Conservation (phyloP, 2,888 invertebrate species). For the Eudasyphora cyanicolor region DNA sequence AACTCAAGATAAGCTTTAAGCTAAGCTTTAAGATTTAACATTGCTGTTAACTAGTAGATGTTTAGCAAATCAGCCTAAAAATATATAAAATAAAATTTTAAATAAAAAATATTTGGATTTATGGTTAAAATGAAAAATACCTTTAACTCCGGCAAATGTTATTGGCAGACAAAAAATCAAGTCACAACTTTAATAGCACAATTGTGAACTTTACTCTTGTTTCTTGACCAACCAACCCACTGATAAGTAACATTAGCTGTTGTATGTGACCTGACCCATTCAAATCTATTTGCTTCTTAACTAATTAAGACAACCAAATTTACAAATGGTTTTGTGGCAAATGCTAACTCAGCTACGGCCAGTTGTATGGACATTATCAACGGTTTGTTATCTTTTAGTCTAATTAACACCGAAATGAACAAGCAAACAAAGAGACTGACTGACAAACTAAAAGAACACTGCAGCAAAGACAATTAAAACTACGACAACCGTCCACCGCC, state of each 20-base stretch:
- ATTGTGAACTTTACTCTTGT: no score
- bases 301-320: slow-evolving; percentile 16
- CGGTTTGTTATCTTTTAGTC: slow-evolving; percentile 17
- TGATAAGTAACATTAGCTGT: neutral
- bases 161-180: no score
- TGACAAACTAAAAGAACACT: neutral
- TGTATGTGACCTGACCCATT: neutral
- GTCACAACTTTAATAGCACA: no score
- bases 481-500: no score
- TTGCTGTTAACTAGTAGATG: neutral
- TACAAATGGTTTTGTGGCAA: neutral
- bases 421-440: neutral
- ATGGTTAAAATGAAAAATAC: no score
- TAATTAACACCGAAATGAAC: slow-evolving; percentile 39
- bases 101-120: no score
- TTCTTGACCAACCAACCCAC: no score
- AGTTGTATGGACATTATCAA: slow-evolving; percentile 13
- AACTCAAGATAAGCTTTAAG: slow-evolving; percentile 14
- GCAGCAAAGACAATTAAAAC: neutral
- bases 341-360: neutral
- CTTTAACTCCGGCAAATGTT: no score
- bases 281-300: neutral
- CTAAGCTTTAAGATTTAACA: neutral
- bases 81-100: neutral
- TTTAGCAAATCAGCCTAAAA: neutral